Evolutionary conservation across 2,797 vertebrate genomes (phyloP).

Genomic region (Rhodeus uyekii): DNA sequence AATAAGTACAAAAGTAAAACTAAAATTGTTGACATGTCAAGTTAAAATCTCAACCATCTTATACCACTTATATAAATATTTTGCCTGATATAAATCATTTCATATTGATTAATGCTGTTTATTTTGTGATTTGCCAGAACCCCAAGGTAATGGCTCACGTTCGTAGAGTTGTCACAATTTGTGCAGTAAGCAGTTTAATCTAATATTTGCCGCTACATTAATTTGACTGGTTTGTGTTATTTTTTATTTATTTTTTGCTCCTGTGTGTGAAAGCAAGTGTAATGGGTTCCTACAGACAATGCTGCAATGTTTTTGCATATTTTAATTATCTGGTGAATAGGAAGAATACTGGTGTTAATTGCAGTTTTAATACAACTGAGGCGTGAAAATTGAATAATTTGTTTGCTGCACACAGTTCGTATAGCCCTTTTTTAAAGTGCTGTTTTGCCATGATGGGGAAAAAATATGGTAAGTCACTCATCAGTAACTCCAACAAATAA

Average conservation of each 20-base stretch:
- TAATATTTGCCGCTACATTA: slow-evolving; percentile 36
- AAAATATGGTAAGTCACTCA: slow-evolving; percentile 5
- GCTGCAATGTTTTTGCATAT: slow-evolving; percentile 25
- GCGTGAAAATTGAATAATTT: slow-evolving; percentile 37
- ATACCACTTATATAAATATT: background rate
- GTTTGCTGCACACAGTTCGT: slow-evolving; percentile 30
- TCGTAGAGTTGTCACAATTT: background rate
- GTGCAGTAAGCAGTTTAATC: slow-evolving; percentile 26
- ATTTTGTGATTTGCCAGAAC: background rate
- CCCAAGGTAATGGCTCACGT: background rate
- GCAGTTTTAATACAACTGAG: slow-evolving; percentile 36
- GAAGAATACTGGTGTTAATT: slow-evolving; percentile 29
- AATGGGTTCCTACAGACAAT: slow-evolving; percentile 20
- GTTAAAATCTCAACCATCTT: background rate
- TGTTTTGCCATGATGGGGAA: background rate
- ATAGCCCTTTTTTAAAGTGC: slow-evolving; percentile 1
- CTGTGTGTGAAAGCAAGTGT: slow-evolving; percentile 25
- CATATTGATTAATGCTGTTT: background rate
- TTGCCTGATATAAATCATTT: background rate
- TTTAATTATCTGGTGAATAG: slow-evolving; percentile 31
- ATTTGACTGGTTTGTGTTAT: slow-evolving; percentile 18
- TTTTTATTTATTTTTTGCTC: slow-evolving; percentile 1
- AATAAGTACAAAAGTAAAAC: no score
- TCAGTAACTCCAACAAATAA: slow-evolving; percentile 34
- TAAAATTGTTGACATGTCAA: background rate